Percentiles rank a stretch among this genome's conserved stretches.
Evolutionary conservation across 1,140 invertebrate species (phyloP).

Genomic region (Cydia splendana): DNA sequence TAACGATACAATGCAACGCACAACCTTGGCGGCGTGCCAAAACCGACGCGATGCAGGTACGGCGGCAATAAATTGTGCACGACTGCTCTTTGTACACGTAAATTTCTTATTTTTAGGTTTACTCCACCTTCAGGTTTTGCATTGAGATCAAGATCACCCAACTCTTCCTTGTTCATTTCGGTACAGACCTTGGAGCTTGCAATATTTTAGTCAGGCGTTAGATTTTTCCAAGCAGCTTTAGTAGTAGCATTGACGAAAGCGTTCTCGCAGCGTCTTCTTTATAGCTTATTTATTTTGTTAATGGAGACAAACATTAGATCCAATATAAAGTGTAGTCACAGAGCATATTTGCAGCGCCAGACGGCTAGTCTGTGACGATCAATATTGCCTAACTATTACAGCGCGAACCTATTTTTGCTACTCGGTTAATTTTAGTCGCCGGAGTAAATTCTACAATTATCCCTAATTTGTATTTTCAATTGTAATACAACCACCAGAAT

Average conservation of each 20-base stretch:
- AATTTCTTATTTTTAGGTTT: conserved; percentile 30
- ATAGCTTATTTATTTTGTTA: not conserved
- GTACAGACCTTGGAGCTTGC: conserved; percentile 15
- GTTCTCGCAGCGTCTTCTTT: not conserved
- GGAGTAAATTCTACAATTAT: not conserved
- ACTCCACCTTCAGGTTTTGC: conserved; percentile 13
- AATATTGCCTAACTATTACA: conserved; percentile 16
- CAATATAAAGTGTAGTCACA: not conserved
- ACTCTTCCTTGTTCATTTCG: conserved; percentile 19
- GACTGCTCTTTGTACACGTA: conserved; percentile 10
- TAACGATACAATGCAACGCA: conserved; percentile 51
- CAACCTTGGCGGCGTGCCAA: conserved; percentile 50
- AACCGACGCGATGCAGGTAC: conserved; percentile 39
- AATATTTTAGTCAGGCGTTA: not conserved
- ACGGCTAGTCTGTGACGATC: conserved; percentile 6
- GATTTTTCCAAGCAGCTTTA: not conserved
- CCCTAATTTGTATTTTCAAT: not conserved
- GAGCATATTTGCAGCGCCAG: not conserved
- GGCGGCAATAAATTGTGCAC: conserved; percentile 34
- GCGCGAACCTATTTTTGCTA: conserved; percentile 1
- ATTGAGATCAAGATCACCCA: conserved; percentile 30
- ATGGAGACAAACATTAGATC: not conserved
- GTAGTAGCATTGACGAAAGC: not conserved
- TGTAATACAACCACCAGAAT: not conserved
- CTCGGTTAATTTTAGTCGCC: not conserved